phyloP scores from a whole-genome alignment of 2,797 vertebrate genomes.

The Sebastes cheni region DNA sequence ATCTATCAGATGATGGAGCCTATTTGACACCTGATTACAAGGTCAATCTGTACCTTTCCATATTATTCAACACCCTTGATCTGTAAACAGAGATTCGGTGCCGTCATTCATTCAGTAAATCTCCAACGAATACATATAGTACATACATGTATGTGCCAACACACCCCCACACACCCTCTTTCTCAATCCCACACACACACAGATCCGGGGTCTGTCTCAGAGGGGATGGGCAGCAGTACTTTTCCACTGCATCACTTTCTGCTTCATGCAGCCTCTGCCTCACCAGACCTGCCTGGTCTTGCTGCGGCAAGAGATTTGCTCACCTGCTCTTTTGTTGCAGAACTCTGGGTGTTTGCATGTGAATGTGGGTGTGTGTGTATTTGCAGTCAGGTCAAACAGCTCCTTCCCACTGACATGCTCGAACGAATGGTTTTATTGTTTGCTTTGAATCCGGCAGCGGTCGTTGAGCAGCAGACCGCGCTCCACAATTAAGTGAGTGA shows the following conservation, averaged over 20 bases:
- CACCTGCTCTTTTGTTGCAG: constrained; percentile 57
- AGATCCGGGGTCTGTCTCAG: constrained; percentile 34
- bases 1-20: neutral
- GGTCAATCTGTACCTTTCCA: neutral
- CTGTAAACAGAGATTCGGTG: neutral
- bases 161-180: neutral
- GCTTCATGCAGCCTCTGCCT: constrained; percentile 29
- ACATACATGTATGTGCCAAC: neutral
- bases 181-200: neutral
- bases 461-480: neutral
- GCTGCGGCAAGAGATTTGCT: constrained; percentile 59
- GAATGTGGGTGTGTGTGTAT: neutral
- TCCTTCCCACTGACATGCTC: constrained; percentile 20
- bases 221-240: constrained; percentile 60
- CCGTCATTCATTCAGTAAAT: neutral
- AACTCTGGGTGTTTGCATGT: constrained; percentile 4
- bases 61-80: constrained; percentile 1
- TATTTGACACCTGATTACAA: constrained; percentile 2
- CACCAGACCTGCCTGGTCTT: constrained; percentile 69
- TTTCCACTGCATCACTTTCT: constrained; percentile 70
- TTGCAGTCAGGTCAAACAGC: neutral
- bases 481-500: neutral
- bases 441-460: constrained; percentile 20
- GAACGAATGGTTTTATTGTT: constrained; percentile 29
- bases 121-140: neutral